phyloP scores from a whole-genome alignment of 2,888 invertebrate genomes.

The Portevinia maculata region DNA sequence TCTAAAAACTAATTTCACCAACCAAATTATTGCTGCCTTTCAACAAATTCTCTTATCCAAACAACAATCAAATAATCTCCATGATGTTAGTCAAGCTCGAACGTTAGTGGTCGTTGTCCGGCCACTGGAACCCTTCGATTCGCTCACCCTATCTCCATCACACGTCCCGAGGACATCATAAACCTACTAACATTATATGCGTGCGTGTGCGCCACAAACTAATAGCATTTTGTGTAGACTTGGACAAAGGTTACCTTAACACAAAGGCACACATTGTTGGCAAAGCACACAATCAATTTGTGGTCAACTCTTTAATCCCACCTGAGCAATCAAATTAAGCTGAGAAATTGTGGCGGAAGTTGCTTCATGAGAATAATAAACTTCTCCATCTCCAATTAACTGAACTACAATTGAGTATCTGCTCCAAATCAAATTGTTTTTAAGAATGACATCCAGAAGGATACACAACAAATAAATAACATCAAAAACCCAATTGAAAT shows the following conservation, averaged over 20 bases:
- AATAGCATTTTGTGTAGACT: constrained; percentile 44
- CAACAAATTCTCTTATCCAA: constrained; percentile 6
- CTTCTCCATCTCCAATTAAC: constrained; percentile 5
- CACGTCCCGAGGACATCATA: constrained; percentile 14
- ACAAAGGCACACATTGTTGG: constrained; percentile 37
- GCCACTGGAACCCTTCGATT: constrained; percentile 40
- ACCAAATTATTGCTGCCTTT: too few species aligned
- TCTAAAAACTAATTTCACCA: too few species aligned
- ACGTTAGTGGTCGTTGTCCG: constrained; percentile 6
- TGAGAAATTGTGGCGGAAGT: constrained; percentile 45
- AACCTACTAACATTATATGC: not conserved
- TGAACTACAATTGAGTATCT: not conserved
- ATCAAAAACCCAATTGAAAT: too few species aligned
- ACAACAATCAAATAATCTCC: constrained; percentile 44
- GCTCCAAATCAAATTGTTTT: too few species aligned
- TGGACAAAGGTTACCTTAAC: not conserved
- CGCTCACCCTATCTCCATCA: constrained; percentile 17
- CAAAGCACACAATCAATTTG: constrained; percentile 68
- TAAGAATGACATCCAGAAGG: constrained; percentile 9
- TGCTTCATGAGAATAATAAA: constrained; percentile 34
- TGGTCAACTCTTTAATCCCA: constrained; percentile 68
- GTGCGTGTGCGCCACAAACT: constrained; percentile 34
- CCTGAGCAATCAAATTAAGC: constrained; percentile 72
- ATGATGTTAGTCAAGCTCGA: constrained; percentile 34
- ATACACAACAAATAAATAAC: too few species aligned